A percentile compares a stretch with the other conserved stretches of the same genome.
Conservation (phyloP, 2,797 vertebrate genomes). For the Epinephelus coioides region DNA sequence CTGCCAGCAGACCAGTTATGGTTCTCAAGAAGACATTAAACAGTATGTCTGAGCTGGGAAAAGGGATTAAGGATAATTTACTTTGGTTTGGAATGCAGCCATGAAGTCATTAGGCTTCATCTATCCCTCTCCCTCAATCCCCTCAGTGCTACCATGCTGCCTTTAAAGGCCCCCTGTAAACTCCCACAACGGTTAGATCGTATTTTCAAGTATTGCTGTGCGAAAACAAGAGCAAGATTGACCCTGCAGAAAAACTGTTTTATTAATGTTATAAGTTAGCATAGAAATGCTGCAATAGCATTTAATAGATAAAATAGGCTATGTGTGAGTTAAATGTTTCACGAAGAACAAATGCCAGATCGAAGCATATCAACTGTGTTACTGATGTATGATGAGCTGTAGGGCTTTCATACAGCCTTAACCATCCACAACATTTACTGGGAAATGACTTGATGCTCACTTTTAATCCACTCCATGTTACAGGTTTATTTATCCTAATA, state of each 20-base stretch:
- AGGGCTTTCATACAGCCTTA: not conserved
- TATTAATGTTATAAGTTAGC: not conserved
- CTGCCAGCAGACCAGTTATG: not conserved
- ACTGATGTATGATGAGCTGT: not conserved
- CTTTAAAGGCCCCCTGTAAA: not conserved
- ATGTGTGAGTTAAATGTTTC: not conserved
- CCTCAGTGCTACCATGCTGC: not conserved
- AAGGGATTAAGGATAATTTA: constrained; percentile 29
- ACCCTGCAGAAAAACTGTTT: not conserved
- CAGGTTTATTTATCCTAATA: not conserved
- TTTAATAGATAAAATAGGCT: too few relatives aligned
- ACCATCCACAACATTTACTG: not conserved
- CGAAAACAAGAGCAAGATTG: not conserved
- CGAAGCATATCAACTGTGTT: not conserved
- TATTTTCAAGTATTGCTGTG: not conserved
- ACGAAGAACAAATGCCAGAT: not conserved
- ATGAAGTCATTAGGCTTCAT: constrained; percentile 24
- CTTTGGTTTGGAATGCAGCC: constrained; percentile 32
- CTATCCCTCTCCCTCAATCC: not conserved
- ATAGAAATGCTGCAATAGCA: not conserved
- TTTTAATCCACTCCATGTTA: not conserved
- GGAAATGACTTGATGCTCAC: not conserved
- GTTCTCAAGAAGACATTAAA: constrained; percentile 6
- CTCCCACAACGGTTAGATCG: not conserved
- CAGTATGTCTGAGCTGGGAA: not conserved